Evolutionary conservation across 2,888 invertebrate genomes (phyloP), one percentile per base, ranked within the genome.

Genomic region (Dysmachus trigonus): DNA sequence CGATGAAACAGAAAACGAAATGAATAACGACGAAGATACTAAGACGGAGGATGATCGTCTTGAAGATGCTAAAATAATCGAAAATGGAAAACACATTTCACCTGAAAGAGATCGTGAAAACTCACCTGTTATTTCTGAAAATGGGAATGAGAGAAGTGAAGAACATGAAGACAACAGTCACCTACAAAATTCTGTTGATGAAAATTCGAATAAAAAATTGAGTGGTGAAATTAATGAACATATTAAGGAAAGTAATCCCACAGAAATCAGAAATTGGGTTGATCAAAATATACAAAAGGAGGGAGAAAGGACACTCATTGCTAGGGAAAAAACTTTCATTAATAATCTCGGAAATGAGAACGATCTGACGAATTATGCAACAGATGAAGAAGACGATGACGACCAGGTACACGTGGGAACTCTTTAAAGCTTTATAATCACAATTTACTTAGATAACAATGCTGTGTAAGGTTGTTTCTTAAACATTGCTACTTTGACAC

Each of bases 381-480:
- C 87, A 76, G 84, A 87, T 53, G 62, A 89, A 30, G 90, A 90
- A 77, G 89, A 90, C 76, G 91, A 91, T 87, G 90, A 91, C 87
- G 92, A 92, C 89, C 91, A 92, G 92, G 92, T 92, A 92, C 91
- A 91, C 89, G 90, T 91, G 90, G 92, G 92, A 90, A 90, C 89
- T 88, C 90, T 92, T 89, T 92, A 91, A 90, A 89, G 86, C 82
- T 85, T 62, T 85, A 79, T 77, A 47, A 13, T 33, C 53, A 86
- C 81, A 71, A 62, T 82, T 35, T 82, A 35, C 27, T 77, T 41
- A 35, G 22, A 41, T 22, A 77, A n/a, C n/a, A 73, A 73, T 73
- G 31, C 35, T 73, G 73, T 35, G 73, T 33, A 62, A 18, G 62
- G 18, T 15, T 62, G 62, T 62, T 62, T 27, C 62, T 62, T 27